Base-by-base conservation (phyloP, 2,797 vertebrate species). In the Characodon lateralis region DNA sequence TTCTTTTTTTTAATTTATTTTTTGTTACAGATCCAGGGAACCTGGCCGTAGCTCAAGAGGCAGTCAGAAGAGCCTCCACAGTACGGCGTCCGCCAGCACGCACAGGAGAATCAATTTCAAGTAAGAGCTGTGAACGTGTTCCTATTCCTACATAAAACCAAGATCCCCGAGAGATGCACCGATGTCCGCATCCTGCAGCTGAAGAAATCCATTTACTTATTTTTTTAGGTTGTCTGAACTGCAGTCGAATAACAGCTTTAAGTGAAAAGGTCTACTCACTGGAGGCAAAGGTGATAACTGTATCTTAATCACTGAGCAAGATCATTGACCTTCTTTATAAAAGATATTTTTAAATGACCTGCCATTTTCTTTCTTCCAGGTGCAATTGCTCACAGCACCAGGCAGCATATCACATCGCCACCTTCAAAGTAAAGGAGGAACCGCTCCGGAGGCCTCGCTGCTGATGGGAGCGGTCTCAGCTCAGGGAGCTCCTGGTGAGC, bases 141-240 rank as follows among this genome's bases (percentile, higher is more conserved):
- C 18, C n/a, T 28, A 2, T 35, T 77, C 41, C 48, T 5, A 55
- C n/a, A 46, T 8, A 13, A 61, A 0, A 50, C 24, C 48, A 68
- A 46, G 66, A 16, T 16, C 1, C 2, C 16, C 77, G 26, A 48
- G 4, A 1, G 61, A 6, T 53, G 41, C 20, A 55, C 20, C 8
- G 9, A 41, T 26, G 43, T 78, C 8, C 48, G 20, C 76, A 78
- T 68, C 24, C 13, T 73, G 24, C 28, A 70, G n/a, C 43, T 61
- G 31, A 80, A 70, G 2, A 65, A 46, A 76, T 8, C 1, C 2
- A 5, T 9, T 7, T 72, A 70, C 7, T 86, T 10, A 66, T 31
- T 31, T 77, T 87, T 80, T 53, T 81, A 99, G 98, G 90, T 91
- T 99, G 98, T 91, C 92, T 97, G 75, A 99, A 99, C 93, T 99